Percentiles rank a stretch among this genome's conserved stretches.
These are phyloP conservation scores for Trichoplusia ni DNA, from an alignment of 1,140 invertebrate genomes.

Conservation along the genomic window DNA sequence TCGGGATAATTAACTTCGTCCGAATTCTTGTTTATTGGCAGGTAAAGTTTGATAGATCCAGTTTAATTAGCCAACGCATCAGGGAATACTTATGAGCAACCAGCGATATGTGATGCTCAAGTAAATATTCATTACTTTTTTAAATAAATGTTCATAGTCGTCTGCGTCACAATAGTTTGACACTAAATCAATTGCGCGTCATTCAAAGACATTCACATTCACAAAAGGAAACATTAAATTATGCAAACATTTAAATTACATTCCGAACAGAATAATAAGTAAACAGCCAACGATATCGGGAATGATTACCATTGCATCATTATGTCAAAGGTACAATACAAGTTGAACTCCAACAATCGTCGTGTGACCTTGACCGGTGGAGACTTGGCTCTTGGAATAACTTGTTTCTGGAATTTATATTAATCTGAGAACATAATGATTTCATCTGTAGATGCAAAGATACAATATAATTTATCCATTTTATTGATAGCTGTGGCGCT, in stretches of 20 bases:
- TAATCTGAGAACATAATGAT: background rate
- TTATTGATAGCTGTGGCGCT: background rate
- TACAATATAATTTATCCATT: background rate
- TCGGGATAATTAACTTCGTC: conserved; percentile 25
- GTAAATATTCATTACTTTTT: conserved; percentile 53
- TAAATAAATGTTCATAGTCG: conserved; percentile 58
- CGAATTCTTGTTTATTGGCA: conserved; percentile 29
- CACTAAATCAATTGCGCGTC: conserved; percentile 56
- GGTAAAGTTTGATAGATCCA: conserved; percentile 27
- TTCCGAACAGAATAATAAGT: conserved; percentile 1
- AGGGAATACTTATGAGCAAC: too few relatives aligned
- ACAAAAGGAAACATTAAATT: conserved; percentile 21
- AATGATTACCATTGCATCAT: conserved; percentile 1
- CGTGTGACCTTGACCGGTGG: conserved; percentile 1
- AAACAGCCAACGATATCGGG: conserved; percentile 1
- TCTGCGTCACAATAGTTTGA: conserved; percentile 55
- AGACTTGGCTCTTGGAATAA: background rate
- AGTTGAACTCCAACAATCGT: conserved; percentile 6
- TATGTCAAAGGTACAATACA: conserved; percentile 3
- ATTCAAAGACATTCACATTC: conserved; percentile 38
- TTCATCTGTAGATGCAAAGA: background rate
- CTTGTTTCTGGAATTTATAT: background rate
- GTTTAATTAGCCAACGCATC: conserved; percentile 16
- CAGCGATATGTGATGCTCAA: too few relatives aligned
- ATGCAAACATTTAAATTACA: conserved; percentile 13